Evolutionary conservation across 2,113 vertebrate species (phyloP).

Genomic region (Neoarius graeffei): DNA sequence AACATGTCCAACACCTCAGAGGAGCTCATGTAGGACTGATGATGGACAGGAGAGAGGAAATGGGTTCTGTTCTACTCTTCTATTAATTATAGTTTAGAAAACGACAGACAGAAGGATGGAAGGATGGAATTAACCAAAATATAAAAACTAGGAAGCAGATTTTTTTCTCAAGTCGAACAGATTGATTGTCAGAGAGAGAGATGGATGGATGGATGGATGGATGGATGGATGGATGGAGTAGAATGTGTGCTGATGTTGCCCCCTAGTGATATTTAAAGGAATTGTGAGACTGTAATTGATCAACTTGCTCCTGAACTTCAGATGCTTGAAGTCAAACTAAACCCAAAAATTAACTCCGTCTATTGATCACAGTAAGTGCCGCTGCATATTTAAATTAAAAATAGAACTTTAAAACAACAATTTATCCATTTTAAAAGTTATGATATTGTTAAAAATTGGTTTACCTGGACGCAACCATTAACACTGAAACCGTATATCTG

Average conservation of each 20-base stretch:
- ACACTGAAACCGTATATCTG: no score
- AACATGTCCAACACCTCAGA: neutral
- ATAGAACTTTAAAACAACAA: no score
- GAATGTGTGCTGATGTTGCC: constrained; percentile 51
- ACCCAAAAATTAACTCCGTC: no score
- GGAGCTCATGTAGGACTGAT: neutral
- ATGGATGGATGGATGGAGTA: neutral
- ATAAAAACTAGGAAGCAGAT: neutral
- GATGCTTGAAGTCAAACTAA: no score
- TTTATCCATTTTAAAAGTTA: no score
- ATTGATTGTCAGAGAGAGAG: neutral
- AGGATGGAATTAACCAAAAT: neutral
- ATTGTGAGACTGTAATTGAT: no score
- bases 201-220: neutral
- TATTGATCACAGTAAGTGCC: no score
- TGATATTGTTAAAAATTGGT: no score
- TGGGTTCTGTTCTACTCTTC: neutral
- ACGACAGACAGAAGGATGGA: no score
- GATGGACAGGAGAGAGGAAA: neutral
- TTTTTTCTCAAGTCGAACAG: neutral
- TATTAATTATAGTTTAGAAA: neutral
- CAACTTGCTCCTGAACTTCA: neutral
- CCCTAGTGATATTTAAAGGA: constrained; percentile 59
- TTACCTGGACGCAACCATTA: no score
- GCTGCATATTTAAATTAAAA: no score